Percentiles rank a stretch among this genome's conserved stretches.
Conservation (phyloP, 2,888 invertebrate genomes). For the Lathronympha strigana region DNA sequence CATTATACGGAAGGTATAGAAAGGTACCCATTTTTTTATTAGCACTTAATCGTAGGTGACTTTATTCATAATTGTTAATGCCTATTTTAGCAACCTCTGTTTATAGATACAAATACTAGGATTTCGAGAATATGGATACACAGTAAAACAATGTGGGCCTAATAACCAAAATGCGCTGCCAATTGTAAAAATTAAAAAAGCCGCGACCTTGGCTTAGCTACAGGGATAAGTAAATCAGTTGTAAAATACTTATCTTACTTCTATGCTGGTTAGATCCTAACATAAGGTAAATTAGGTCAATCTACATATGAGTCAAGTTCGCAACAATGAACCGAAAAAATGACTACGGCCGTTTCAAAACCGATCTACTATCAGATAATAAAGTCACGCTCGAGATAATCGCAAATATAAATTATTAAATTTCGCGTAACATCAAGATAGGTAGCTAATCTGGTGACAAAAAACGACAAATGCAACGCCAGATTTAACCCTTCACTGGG, state of each 20-base stretch:
- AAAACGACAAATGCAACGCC: slow-evolving; percentile 61
- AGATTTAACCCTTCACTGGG: slow-evolving; percentile 75
- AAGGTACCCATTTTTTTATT: no score
- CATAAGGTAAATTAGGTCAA: slow-evolving; percentile 1
- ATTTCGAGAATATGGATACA: no score
- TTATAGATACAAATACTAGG: no score
- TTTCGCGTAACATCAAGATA: slow-evolving; percentile 81
- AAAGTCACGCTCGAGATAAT: slow-evolving; percentile 56
- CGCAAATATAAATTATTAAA: slow-evolving; percentile 74
- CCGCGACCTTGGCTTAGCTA: no score
- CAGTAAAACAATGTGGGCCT: no score
- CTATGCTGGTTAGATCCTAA: neutral
- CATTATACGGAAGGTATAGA: no score
- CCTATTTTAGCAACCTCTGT: no score
- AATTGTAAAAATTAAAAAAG: neutral
- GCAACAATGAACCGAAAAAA: slow-evolving; percentile 53
- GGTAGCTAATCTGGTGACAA: slow-evolving; percentile 70
- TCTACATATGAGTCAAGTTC: slow-evolving; percentile 33
- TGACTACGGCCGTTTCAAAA: slow-evolving; percentile 46
- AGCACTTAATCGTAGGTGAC: no score
- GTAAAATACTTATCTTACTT: no score
- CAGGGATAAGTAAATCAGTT: no score
- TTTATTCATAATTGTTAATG: no score
- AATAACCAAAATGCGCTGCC: neutral
- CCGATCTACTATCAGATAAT: slow-evolving; percentile 52